Percentiles rank a stretch among this genome's conserved stretches.
phyloP scores from a whole-genome alignment of 2,888 invertebrate genomes.

The Parnassius orleans region DNA sequence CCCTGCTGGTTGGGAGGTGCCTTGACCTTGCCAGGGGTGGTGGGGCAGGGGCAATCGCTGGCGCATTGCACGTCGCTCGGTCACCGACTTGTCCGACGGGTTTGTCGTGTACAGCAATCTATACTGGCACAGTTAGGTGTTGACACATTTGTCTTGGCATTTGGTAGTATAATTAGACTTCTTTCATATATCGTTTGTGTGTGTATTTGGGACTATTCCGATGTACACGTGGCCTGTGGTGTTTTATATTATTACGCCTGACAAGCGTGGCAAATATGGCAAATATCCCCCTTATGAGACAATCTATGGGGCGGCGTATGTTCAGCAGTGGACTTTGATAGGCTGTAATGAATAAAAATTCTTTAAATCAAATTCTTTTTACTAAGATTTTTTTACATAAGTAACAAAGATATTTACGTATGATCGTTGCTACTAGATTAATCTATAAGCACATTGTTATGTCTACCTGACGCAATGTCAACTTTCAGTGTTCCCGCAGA shows the following conservation, averaged over 20 bases:
- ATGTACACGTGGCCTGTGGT: not conserved
- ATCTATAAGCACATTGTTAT: constrained; percentile 16
- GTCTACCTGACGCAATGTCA: constrained; percentile 21
- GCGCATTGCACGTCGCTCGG: constrained; percentile 46
- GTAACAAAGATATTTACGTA: too few relatives aligned
- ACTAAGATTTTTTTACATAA: too few relatives aligned
- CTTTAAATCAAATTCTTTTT: too few relatives aligned
- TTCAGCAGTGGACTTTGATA: too few relatives aligned
- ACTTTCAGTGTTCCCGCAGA: constrained; percentile 1
- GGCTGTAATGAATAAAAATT: too few relatives aligned
- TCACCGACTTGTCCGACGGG: constrained; percentile 66
- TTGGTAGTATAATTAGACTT: not conserved
- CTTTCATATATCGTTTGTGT: not conserved
- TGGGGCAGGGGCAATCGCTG: constrained; percentile 54
- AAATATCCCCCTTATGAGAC: too few relatives aligned
- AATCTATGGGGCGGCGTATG: too few relatives aligned
- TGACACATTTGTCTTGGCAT: constrained; percentile 18
- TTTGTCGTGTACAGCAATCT: constrained; percentile 36
- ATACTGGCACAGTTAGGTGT: constrained; percentile 18
- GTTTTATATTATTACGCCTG: not conserved
- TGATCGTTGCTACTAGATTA: not conserved
- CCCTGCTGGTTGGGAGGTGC: constrained; percentile 47
- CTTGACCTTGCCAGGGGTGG: constrained; percentile 69
- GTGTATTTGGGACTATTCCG: not conserved
- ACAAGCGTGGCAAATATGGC: too few relatives aligned